A percentile compares a stretch with the other conserved stretches of the same genome.
phyloP scores from a whole-genome alignment of 2,797 vertebrate genomes.

The Myotis daubentonii region DNA sequence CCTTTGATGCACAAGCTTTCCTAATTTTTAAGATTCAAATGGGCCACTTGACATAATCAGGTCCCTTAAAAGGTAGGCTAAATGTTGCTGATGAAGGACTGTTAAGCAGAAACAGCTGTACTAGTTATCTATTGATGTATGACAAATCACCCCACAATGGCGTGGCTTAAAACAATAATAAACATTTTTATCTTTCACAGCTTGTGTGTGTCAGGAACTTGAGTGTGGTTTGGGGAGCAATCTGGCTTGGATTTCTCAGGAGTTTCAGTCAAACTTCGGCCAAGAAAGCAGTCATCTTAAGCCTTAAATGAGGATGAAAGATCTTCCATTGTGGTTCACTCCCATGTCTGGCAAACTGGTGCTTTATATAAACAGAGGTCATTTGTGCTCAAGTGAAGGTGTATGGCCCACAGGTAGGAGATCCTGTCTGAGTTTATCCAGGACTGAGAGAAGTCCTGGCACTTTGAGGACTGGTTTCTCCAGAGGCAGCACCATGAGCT shows the following conservation, averaged over 20 bases:
- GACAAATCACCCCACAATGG: background rate
- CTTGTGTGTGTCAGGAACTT: background rate
- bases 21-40: background rate
- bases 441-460: background rate
- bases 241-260: background rate
- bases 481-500: background rate
- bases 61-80: background rate
- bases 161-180: background rate
- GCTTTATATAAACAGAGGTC: background rate
- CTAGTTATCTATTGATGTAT: background rate
- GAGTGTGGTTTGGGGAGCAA: background rate
- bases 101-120: background rate
- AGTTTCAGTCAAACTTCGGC: background rate
- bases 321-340: background rate
- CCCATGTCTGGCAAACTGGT: background rate
- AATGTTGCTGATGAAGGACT: background rate
- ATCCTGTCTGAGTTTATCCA: background rate
- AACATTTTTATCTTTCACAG: background rate
- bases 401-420: background rate
- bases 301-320: background rate
- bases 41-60: background rate
- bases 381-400: background rate
- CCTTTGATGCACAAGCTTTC: background rate
- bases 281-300: background rate
- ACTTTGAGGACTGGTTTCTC: background rate